Evolutionary conservation across 2,113 vertebrate genomes (phyloP), one percentile per base, ranked within the genome.

Genomic region (Xerus inauris): DNA sequence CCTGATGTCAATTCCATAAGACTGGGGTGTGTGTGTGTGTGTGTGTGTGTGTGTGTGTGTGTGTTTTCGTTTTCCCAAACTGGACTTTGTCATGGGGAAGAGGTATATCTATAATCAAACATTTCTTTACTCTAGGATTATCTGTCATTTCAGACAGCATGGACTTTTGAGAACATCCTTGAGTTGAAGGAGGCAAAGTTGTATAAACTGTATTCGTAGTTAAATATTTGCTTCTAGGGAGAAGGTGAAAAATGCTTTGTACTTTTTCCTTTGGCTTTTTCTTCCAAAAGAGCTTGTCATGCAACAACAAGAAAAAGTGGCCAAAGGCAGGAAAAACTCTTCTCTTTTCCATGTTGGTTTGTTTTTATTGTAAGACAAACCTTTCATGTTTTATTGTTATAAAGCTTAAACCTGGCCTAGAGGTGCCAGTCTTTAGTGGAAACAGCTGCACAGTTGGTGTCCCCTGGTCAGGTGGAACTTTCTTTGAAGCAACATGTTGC

Each of bases 301-400:
- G 98, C 98, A 98, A 94, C 97, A 97, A 97, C 94, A 97, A 87
- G 97, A 89, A 93, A 97, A 98, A 97, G 93, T 97, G 97, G 96
- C 93, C 97, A 86, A 5, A 96, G 13, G 3, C 97, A 96, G 97
- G 95, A 96, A 98, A 97, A 96, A 64, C 89, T 91, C 97, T 96
- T 96, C 80, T 97, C 97, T 96, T 98, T 97, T 97, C 96, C 71
- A 11, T 94, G 97, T 98, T 93, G 81, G 26, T 97, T 98, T 98
- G 98, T 98, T 99, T 99, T 98, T 96, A 97, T 98, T 99, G 98
- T 98, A 98, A 99, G 97, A 96, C 91, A 98, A 96, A 98, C 98
- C 98, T 98, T 99, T 99, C 97, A 97, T 98, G 98, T 98, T 98
- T 98, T 98, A 98, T 98, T 98, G 98, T 98, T 98, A 82, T 0